Evolutionary conservation across 2,113 vertebrate species (phyloP).

Genomic region (Sceloporus tristichus): DNA sequence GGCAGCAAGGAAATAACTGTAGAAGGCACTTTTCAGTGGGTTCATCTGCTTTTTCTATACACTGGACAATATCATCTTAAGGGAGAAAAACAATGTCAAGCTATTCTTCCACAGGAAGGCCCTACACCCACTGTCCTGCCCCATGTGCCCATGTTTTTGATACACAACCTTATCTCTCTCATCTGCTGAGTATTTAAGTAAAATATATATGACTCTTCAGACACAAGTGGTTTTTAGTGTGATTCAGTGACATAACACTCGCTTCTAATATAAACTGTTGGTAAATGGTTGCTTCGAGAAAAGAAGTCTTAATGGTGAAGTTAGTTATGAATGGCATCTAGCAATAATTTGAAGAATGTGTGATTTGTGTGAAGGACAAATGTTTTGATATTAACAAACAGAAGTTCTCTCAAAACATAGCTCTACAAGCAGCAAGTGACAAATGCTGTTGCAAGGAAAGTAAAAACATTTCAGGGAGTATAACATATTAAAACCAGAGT

Average conservation of each 20-base stretch:
- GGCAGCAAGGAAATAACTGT: neutral
- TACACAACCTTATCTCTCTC: conserved; percentile 28
- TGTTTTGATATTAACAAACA: conserved; percentile 58
- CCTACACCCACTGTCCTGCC: neutral
- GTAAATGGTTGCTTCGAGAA: conserved; percentile 23
- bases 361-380: conserved; percentile 43
- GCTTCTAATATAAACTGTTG: conserved; percentile 56
- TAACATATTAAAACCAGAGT: conserved; percentile 72
- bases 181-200: conserved; percentile 31
- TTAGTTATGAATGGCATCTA: conserved; percentile 45
- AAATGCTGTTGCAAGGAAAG: conserved; percentile 70
- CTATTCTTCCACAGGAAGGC: neutral
- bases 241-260: conserved; percentile 47
- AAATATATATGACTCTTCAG: conserved; percentile 35
- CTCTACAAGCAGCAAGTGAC: conserved; percentile 55
- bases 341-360: conserved; percentile 54
- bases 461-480: conserved; percentile 65
- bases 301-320: conserved; percentile 40
- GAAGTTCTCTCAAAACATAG: conserved; percentile 61
- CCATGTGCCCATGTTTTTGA: neutral
- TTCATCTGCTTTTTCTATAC: conserved; percentile 3
- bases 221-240: conserved; percentile 26
- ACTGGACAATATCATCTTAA: neutral
- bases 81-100: neutral
- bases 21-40: neutral